Conservation (phyloP, 2,797 vertebrate genomes). For the Tragelaphus eurycerus region DNA sequence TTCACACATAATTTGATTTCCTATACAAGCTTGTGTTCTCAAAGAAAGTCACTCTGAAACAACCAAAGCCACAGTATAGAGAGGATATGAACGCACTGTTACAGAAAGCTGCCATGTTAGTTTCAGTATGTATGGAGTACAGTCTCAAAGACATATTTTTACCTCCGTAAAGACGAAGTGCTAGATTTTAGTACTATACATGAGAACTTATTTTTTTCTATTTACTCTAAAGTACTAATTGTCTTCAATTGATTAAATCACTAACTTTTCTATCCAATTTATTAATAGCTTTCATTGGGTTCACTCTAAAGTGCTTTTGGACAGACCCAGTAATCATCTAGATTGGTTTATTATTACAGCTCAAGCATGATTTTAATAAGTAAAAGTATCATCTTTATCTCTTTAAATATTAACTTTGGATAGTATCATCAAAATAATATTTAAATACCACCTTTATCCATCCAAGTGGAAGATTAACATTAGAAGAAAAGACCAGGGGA, state of each 20-base stretch:
- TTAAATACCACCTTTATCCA: neutral
- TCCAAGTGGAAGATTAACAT: neutral
- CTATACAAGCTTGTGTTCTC: neutral
- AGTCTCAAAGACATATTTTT: neutral
- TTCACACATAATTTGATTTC: neutral
- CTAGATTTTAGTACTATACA: neutral
- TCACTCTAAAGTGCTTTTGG: slow-evolving; percentile 72
- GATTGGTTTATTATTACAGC: neutral
- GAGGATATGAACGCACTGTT: rapidly evolving
- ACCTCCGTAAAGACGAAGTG: neutral
- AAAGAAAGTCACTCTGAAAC: neutral
- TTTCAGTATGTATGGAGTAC: neutral
- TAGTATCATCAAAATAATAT: neutral
- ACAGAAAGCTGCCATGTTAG: neutral
- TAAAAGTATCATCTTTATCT: neutral
- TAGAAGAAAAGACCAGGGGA: neutral
- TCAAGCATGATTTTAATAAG: neutral
- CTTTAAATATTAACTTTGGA: neutral
- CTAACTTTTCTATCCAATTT: slow-evolving; percentile 66
- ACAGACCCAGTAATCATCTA: slow-evolving; percentile 58
- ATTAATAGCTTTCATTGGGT: slow-evolving; percentile 68
- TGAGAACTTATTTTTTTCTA: slow-evolving; percentile 53
- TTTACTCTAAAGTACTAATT: slow-evolving; percentile 60
- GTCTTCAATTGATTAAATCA: slow-evolving; percentile 64
- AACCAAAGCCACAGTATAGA: neutral